A percentile compares a stretch with the other conserved stretches of the same genome.
phyloP scores from a whole-genome alignment of 2,888 invertebrate genomes.

The Acanthoscelides obtectus region DNA sequence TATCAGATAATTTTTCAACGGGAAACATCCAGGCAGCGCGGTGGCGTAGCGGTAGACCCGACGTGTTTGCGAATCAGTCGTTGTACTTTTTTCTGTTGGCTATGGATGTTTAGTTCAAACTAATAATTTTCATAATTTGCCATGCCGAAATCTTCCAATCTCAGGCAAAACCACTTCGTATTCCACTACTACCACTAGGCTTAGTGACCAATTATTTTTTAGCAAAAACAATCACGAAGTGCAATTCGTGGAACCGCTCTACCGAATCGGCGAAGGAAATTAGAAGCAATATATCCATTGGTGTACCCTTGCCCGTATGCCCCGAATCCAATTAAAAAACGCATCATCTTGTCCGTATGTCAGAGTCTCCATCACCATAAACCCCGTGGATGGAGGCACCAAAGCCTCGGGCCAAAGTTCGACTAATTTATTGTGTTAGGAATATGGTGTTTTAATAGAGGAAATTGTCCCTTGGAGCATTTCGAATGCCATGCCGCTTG shows the following conservation, averaged over 20 bases:
- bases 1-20: no score
- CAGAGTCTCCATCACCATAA: background rate
- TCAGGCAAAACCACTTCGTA: background rate
- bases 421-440: constrained; percentile 5
- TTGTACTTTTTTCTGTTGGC: no score
- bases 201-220: background rate
- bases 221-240: background rate
- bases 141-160: no score
- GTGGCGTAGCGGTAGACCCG: no score
- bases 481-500: constrained; percentile 12
- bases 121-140: no score
- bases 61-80: no score
- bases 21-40: no score
- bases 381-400: background rate
- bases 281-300: background rate
- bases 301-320: background rate
- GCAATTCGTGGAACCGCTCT: background rate
- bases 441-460: constrained; percentile 14
- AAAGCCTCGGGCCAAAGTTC: background rate
- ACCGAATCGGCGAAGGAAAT: background rate
- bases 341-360: background rate
- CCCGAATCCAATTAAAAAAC: background rate
- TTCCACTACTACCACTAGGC: background rate
- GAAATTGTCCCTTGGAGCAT: constrained; percentile 17
- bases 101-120: no score